phyloP scores from a whole-genome alignment of 2,113 vertebrate genomes.

The Cettia cetti region DNA sequence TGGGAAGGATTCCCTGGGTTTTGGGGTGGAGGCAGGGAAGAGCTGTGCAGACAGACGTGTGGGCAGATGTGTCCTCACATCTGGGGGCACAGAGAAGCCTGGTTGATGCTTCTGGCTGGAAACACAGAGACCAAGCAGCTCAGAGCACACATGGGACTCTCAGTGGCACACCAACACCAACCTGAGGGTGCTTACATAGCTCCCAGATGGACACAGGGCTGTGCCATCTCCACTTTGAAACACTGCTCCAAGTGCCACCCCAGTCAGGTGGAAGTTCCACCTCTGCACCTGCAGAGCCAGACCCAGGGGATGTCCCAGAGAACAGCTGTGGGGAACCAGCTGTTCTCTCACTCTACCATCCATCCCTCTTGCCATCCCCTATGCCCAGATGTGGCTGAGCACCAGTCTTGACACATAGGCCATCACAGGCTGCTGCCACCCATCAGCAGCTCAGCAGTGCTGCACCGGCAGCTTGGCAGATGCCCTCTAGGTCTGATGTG shows the following conservation, averaged over 20 bases:
- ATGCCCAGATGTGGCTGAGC: neutral
- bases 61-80: too few species aligned
- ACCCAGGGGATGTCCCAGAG: neutral
- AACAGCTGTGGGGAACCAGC: neutral
- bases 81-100: neutral
- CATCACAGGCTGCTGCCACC: neutral
- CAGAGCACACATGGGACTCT: fast-evolving
- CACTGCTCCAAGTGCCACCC: neutral
- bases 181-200: neutral
- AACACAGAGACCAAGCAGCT: neutral
- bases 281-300: neutral
- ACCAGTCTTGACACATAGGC: neutral
- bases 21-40: neutral
- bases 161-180: fast-evolving
- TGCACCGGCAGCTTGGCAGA: fast-evolving
- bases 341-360: neutral
- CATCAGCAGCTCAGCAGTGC: neutral
- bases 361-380: neutral
- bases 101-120: neutral
- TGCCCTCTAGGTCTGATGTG: neutral
- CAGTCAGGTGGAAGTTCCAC: neutral
- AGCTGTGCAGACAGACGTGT: neutral
- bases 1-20: neutral
- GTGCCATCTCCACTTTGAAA: neutral
- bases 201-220: neutral